Conservation (phyloP, 2,797 vertebrate genomes). For the Ceryle rudis region DNA sequence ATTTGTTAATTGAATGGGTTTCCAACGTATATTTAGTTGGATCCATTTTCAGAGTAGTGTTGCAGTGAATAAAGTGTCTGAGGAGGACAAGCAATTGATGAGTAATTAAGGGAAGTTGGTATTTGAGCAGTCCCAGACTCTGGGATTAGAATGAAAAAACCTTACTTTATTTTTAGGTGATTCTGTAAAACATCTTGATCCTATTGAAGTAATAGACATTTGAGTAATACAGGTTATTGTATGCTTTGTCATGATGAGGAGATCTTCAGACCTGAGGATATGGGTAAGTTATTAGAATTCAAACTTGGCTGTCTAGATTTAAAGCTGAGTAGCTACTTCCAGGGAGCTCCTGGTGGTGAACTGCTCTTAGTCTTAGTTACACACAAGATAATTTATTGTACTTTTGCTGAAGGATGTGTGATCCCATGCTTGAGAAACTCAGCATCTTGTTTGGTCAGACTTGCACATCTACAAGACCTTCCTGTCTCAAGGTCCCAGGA, state of each 20-base stretch:
- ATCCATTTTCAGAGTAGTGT: neutral
- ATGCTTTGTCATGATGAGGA: neutral
- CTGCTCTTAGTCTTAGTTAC: neutral
- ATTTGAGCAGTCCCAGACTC: neutral
- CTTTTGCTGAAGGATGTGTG: neutral
- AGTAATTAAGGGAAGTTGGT: neutral
- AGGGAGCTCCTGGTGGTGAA: neutral
- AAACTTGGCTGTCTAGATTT: neutral
- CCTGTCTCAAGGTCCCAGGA: neutral
- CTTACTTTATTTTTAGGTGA: neutral
- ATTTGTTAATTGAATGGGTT: neutral
- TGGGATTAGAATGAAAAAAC: neutral
- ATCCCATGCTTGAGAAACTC: neutral
- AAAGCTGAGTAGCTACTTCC: neutral
- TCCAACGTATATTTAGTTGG: neutral
- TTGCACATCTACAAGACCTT: neutral
- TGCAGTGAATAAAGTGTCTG: neutral
- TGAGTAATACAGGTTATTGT: neutral
- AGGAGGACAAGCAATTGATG: neutral
- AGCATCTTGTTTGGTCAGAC: neutral
- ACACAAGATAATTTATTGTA: neutral
- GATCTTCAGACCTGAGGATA: neutral
- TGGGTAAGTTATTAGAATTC: neutral
- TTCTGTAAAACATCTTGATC: neutral
- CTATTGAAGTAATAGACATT: neutral